Evolutionary conservation across 2,113 vertebrate genomes (phyloP).

Genomic region (Pipa parva): DNA sequence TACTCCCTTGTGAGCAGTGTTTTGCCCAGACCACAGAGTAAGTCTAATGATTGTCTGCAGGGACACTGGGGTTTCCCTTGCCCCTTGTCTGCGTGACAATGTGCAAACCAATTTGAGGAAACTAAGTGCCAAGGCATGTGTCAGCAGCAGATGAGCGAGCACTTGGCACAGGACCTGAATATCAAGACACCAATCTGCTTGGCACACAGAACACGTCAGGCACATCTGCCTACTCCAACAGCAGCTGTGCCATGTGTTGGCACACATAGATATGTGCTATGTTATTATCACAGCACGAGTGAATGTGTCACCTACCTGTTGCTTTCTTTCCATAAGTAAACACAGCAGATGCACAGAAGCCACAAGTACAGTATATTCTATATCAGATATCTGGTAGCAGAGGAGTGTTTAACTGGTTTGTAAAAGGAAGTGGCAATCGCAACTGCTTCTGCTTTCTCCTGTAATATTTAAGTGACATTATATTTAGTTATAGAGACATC

Average conservation of each 20-base stretch:
- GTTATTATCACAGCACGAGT: slow-evolving; percentile 39
- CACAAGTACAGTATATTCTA: too few species aligned
- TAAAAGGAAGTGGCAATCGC: too few species aligned
- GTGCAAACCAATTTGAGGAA: slow-evolving; percentile 20
- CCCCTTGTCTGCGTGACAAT: slow-evolving; percentile 21
- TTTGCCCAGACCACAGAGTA: background rate
- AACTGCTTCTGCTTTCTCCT: too few species aligned
- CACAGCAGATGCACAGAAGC: too few species aligned
- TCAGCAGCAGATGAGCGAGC: slow-evolving; percentile 40
- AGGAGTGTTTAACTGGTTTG: too few species aligned
- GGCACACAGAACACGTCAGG: slow-evolving; percentile 39
- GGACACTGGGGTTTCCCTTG: slow-evolving; percentile 3
- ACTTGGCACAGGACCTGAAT: slow-evolving; percentile 34
- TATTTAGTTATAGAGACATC: too few species aligned
- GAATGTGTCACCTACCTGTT: slow-evolving; percentile 39
- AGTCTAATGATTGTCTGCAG: background rate
- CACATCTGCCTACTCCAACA: slow-evolving; percentile 37
- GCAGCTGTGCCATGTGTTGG: slow-evolving; percentile 39
- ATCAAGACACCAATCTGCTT: slow-evolving; percentile 27
- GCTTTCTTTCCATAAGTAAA: too few species aligned
- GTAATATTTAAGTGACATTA: too few species aligned
- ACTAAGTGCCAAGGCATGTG: slow-evolving; percentile 23
- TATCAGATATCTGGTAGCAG: too few species aligned
- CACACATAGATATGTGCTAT: slow-evolving; percentile 34
- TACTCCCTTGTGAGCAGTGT: background rate